Evolutionary conservation across 2,888 invertebrate genomes (phyloP), one percentile per base, ranked within the genome.

Genomic region (Nasonovia ribisnigri): DNA sequence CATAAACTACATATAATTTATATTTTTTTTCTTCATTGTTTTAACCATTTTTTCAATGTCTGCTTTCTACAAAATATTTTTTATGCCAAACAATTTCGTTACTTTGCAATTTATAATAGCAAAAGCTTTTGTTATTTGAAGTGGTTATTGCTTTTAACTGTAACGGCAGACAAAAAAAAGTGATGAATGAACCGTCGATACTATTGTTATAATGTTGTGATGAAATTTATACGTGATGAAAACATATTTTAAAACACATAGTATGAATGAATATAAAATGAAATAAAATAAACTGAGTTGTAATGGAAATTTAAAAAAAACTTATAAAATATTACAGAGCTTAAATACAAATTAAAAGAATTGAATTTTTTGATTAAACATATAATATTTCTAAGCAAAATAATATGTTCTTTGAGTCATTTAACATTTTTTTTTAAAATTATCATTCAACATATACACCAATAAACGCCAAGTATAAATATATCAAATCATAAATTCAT

Each of bases 121-220:
- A 86, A 86, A 86, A 46, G 86, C 86, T 86, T 86, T 86, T 86
- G 16, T 86, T 46, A 29, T 86, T 86, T 86, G 46, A 86, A 86
- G 43, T 46, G 43, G 86, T 86, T 86, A 48, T 86, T 48, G 46
- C 86, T 86, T 86, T 46, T 46, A 86, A 29, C 46, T 16, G 86
- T 48, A 29, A 46, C 43, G 86, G 16, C 46, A 16, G 46, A 86
- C 26, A 43, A 86, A 46, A 86, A 86, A 86, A 43, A 5, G 4
- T 86, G 86, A 86, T 48, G 86, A 86, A 86, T 86, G 86, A 86
- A 86, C 43, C 43, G 46, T 48, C 46, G 29, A 77, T 77, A 86
- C 29, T 86, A 48, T 77, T 77, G 77, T 77, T 36, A 77, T 36
- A 77, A 77, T 86, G 29, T 13, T 86, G 42, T 86, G 43, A 86